Evolutionary conservation across 2,797 vertebrate species (phyloP).

Genomic region (Sparidentex hasta): DNA sequence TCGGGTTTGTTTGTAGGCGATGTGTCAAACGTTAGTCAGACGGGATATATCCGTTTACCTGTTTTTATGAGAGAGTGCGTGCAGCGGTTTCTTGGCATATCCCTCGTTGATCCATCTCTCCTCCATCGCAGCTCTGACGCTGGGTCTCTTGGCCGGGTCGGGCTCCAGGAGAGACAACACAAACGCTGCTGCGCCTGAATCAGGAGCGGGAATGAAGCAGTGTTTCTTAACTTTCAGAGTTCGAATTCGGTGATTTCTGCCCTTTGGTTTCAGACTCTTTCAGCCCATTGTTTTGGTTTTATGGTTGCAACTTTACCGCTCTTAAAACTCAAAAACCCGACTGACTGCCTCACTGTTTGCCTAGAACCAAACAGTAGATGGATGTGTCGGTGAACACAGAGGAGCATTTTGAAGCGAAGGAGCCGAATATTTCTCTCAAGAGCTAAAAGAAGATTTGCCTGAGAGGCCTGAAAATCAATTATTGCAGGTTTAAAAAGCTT

Average conservation of each 20-base stretch:
- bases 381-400: neutral
- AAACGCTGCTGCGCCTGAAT: constrained; percentile 85
- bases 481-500: neutral
- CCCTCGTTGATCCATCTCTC: constrained; percentile 88
- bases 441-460: neutral
- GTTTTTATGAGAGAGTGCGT: constrained; percentile 79
- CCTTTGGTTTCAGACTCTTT: neutral
- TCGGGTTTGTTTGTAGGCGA: neutral
- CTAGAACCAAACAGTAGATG: neutral
- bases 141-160: constrained; percentile 86
- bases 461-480: neutral
- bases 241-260: neutral
- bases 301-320: too few species aligned
- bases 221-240: neutral
- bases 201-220: neutral
- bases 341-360: neutral
- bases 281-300: too few species aligned
- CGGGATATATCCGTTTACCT: constrained; percentile 70
- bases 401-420: neutral
- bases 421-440: neutral
- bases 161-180: constrained; percentile 89
- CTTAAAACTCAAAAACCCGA: neutral
- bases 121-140: constrained; percentile 86
- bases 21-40: neutral
- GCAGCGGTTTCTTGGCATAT: constrained; percentile 82